These are phyloP conservation scores for Alauda arvensis DNA, from an alignment of 2,797 vertebrate genomes.

Conservation along the genomic window DNA sequence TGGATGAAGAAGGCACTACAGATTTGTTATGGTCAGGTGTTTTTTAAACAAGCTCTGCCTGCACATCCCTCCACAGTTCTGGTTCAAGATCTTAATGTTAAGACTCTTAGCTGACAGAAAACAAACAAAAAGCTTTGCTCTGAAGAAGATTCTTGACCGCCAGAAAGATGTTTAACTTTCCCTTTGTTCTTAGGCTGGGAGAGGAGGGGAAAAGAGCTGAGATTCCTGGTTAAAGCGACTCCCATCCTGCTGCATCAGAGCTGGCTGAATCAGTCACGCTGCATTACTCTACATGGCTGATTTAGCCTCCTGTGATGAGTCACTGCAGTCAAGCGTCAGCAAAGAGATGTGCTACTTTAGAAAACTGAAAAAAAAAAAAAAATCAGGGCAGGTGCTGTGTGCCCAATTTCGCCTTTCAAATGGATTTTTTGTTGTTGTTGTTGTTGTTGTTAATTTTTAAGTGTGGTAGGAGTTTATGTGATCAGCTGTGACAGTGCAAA, in stretches of 20 bases:
- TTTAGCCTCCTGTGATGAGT: conserved; percentile 60
- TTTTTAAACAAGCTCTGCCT: background rate
- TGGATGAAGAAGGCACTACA: background rate
- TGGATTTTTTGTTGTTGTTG: background rate
- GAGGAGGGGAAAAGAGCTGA: background rate
- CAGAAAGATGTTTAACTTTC: conserved; percentile 20
- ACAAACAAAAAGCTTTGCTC: background rate
- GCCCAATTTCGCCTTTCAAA: background rate
- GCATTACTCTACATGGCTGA: conserved; percentile 55
- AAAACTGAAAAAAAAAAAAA: background rate
- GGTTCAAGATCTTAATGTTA: background rate
- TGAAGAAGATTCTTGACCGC: background rate
- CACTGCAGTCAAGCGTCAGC: conserved; percentile 53
- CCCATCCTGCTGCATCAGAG: conserved; percentile 47
- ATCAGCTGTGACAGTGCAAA: background rate
- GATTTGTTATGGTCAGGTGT: background rate
- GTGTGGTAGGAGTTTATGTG: background rate
- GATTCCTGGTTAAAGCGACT: conserved; percentile 28
- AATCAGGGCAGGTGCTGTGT: background rate
- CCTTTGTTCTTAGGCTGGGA: conserved; percentile 17
- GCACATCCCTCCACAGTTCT: background rate
- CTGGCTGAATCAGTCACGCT: conserved; percentile 52
- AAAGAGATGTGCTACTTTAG: conserved; percentile 41
- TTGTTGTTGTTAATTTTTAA: background rate
- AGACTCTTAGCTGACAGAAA: background rate